Percentiles rank a stretch among this genome's conserved stretches.
Evolutionary conservation across 2,797 vertebrate genomes (phyloP).

Genomic region (Lagothrix lagotricha): DNA sequence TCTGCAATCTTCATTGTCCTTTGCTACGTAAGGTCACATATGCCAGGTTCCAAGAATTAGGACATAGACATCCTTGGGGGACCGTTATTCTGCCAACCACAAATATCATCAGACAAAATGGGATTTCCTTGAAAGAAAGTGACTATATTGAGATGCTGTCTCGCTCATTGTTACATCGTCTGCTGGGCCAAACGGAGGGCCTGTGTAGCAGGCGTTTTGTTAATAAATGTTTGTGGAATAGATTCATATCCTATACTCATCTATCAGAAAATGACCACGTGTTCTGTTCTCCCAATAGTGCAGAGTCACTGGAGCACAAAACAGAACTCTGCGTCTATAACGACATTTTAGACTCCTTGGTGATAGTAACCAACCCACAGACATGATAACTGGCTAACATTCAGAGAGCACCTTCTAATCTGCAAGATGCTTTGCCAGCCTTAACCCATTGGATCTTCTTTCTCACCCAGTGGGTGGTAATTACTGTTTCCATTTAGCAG

Average conservation of each 20-base stretch:
- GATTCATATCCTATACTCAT: rapidly evolving
- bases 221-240: neutral
- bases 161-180: no score
- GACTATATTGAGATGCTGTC: neutral
- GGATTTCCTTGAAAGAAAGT: neutral
- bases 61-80: neutral
- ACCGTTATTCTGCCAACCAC: neutral
- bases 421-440: neutral
- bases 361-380: neutral
- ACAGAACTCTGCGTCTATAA: rapidly evolving
- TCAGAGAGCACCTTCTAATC: neutral
- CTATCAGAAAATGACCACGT: neutral
- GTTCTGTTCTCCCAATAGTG: neutral
- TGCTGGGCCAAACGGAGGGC: neutral
- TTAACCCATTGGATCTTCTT: neutral
- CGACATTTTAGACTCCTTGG: neutral
- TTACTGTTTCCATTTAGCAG: no score
- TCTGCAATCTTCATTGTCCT: neutral
- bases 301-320: rapidly evolving
- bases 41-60: neutral
- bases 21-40: rapidly evolving
- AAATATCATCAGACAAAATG: neutral
- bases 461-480: neutral
- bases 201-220: neutral
- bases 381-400: rapidly evolving